Evolutionary conservation across 2,797 vertebrate genomes (phyloP), one percentile per base, ranked within the genome.

Genomic region (Pseudochirops corinnae): DNA sequence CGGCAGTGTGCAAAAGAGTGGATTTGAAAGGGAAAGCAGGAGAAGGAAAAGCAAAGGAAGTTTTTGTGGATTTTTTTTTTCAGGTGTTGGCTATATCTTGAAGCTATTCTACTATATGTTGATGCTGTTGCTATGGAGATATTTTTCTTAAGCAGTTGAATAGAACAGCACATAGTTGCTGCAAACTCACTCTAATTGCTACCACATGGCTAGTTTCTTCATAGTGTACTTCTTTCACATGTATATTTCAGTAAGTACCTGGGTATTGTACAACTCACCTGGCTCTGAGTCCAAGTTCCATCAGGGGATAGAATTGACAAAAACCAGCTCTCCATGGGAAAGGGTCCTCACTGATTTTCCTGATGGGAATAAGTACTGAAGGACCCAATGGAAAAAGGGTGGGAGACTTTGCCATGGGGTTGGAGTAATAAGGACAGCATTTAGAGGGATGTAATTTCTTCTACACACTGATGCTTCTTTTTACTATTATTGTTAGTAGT

Each of bases 81-180:
- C 97, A 97, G 97, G 97, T 98, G 96, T 97, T 97, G 97, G 97
- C 98, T 98, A 97, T 97, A 91, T 98, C 97, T 98, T 98, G 96
- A 97, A 97, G 92, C 5, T 97, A 97, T 98, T 98, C 98, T 98
- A 56, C 98, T 97, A 96, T 97, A 98, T 98, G 98, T 98, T 98
- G 94, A 97, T 98, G 98, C 98, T 98, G 99, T 99, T 99, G 98
- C 99, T 98, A 98, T 99, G 99, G 98, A 98, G 98, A 99, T 98
- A 97, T 94, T 96, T 97, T 98, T 97, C 98, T 98, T 97, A 98
- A 98, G 98, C 98, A 98, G 82, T 96, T 98, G 98, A 97, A 98
- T 98, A 98, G 97, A 98, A 98, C 98, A 98, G 98, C 98, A 98
- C 98, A 96, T 98, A 98, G 98, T 98, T 98, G 97, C 98, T 98